Evolutionary conservation across 1,140 invertebrate species (phyloP).

Genomic region (Gonioctena quinquepunctata): DNA sequence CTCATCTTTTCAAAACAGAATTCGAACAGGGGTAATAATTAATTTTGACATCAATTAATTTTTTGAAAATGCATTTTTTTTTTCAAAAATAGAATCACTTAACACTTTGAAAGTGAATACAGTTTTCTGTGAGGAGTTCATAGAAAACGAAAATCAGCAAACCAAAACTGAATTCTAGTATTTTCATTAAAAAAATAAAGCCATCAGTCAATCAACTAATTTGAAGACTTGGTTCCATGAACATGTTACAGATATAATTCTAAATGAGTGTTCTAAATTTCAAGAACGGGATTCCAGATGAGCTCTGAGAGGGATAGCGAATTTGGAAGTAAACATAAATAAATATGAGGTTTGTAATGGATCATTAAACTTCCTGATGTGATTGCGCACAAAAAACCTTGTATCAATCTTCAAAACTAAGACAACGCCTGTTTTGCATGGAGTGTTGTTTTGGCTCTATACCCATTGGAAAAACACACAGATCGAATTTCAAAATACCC

Average conservation of each 20-base stretch:
- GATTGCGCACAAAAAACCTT: slow-evolving; percentile 47
- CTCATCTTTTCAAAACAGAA: slow-evolving; percentile 11
- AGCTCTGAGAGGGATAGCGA: slow-evolving; percentile 14
- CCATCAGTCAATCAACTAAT: background rate
- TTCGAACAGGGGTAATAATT: slow-evolving; percentile 18
- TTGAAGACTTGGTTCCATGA: background rate
- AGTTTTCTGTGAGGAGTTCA: background rate
- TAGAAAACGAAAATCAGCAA: background rate
- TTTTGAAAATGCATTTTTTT: slow-evolving; percentile 9
- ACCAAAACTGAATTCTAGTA: background rate
- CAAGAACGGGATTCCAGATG: slow-evolving; percentile 25
- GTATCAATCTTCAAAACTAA: slow-evolving; percentile 52
- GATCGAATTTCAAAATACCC: slow-evolving; percentile 45
- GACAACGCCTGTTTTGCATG: slow-evolving; percentile 52
- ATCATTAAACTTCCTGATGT: slow-evolving; percentile 44
- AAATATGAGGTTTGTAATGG: slow-evolving; percentile 44
- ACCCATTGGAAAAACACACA: slow-evolving; percentile 40
- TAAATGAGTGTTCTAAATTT: slow-evolving; percentile 19
- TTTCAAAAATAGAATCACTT: slow-evolving; percentile 1
- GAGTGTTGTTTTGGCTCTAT: slow-evolving; percentile 46
- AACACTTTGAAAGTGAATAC: slow-evolving; percentile 14
- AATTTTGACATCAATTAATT: slow-evolving; percentile 15
- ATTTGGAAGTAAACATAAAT: slow-evolving; percentile 26
- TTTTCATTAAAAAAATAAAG: background rate
- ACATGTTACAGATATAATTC: background rate